Percentiles rank a stretch among this genome's conserved stretches.
Conservation (phyloP, 2,113 vertebrate species). For the Columba janthina region DNA sequence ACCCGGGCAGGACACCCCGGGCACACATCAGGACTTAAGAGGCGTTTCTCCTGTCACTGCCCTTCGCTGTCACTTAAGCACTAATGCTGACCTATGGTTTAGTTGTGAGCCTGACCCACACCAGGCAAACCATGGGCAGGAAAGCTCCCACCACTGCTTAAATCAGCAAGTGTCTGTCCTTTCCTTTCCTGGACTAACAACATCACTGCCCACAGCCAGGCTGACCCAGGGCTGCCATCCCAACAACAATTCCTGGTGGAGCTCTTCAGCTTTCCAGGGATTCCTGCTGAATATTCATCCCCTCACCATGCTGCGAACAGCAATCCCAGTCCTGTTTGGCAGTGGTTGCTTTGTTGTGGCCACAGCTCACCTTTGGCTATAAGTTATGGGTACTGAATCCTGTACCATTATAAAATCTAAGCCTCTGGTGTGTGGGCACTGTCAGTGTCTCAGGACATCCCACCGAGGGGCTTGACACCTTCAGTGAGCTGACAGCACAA, state of each 20-base stretch:
- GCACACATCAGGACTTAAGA: background rate
- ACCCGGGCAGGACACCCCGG: background rate
- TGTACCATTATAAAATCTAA: background rate
- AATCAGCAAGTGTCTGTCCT: background rate
- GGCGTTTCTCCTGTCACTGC: background rate
- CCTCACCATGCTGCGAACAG: background rate
- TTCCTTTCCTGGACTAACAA: background rate
- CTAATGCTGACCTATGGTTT: rapidly evolving
- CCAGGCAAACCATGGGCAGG: background rate
- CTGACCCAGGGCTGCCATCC: background rate
- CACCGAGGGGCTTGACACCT: background rate
- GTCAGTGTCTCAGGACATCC: background rate
- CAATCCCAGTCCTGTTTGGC: background rate
- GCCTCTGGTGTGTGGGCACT: background rate
- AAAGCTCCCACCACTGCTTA: background rate
- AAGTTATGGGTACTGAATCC: background rate
- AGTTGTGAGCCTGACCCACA: background rate
- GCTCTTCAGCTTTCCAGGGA: background rate
- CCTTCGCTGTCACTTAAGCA: rapidly evolving
- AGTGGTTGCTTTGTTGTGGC: background rate
- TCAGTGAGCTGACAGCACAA: background rate
- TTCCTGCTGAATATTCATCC: background rate
- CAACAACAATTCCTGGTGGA: background rate
- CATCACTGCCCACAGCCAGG: rapidly evolving
- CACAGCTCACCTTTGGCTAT: background rate